phyloP scores from a whole-genome alignment of 2,888 invertebrate genomes.

The Nomada fabriciana region DNA sequence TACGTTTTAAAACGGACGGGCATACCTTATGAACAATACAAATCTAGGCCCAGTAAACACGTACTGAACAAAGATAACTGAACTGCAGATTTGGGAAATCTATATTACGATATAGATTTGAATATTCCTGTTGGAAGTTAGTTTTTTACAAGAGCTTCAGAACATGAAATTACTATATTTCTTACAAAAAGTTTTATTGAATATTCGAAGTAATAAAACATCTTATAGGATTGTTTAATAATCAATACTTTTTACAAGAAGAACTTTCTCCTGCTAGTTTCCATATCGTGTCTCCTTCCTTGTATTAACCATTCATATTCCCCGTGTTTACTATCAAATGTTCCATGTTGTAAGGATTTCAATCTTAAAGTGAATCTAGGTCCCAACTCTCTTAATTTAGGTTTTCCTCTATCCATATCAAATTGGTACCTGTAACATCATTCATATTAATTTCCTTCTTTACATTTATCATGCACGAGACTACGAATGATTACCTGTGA shows the following conservation, averaged over 20 bases:
- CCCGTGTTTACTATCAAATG: slow-evolving; percentile 98
- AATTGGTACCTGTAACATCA: slow-evolving; percentile 91
- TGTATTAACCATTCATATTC: slow-evolving; percentile 98
- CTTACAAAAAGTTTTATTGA: slow-evolving; percentile 30
- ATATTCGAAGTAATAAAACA: slow-evolving; percentile 3
- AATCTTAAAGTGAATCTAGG: slow-evolving; percentile 98
- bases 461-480: neutral
- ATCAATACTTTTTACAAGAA: slow-evolving; percentile 88
- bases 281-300: slow-evolving; percentile 96
- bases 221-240: neutral
- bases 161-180: slow-evolving; percentile 44
- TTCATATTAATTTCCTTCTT: slow-evolving; percentile 9
- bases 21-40: slow-evolving; percentile 58
- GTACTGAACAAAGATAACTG: neutral
- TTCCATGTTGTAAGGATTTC: slow-evolving; percentile 97
- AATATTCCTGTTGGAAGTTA: slow-evolving; percentile 38
- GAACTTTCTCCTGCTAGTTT: slow-evolving; percentile 96
- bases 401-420: slow-evolving; percentile 90
- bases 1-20: slow-evolving; percentile 76
- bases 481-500: slow-evolving; percentile 88
- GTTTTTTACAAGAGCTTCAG: slow-evolving; percentile 33
- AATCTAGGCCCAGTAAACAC: slow-evolving; percentile 8
- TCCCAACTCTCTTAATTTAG: slow-evolving; percentile 95
- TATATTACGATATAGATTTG: slow-evolving; percentile 9
- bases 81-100: neutral